Evolutionary conservation across 2,797 vertebrate genomes (phyloP), one percentile per base, ranked within the genome.

Genomic region (Bradypus variegatus): DNA sequence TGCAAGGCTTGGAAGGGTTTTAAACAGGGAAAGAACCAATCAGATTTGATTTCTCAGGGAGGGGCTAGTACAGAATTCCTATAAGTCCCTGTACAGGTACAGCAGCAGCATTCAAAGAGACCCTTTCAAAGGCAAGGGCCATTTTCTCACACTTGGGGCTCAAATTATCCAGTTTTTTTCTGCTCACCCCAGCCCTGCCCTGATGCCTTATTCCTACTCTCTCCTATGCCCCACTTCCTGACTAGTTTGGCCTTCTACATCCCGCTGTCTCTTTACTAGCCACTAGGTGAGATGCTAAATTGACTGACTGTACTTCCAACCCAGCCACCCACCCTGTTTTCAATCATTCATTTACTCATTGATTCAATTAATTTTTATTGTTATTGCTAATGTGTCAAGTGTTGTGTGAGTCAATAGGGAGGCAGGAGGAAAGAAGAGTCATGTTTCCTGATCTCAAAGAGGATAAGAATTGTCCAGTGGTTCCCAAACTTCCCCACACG

Each of bases 131-230:
- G 18, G 5, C 29, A 84, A 45, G 29, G 6, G 18, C n/a, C 65
- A 13, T 2, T 1, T 69, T 76, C 67, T 90, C 45, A 67, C n/a
- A 12, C 0, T 4, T 55, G 19, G 55, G 18, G 11, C 38, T 92
- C 29, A 50, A 5, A 88, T 36, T 21, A 45, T 13, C 55, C 50
- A 18, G 21, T 64, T 38, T 80, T 78, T n/a, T 86, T 70, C 14
- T 7, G 38, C 9, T 79, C 2, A 13, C 15, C 4, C 58, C 6
- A 1, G 4, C 5, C 4, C 5, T 1, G 4, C 25, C 27, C 25
- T 69, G 53, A 12, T 38, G 70, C 13, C 86, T 88, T 77, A 33
- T 83, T 70, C 78, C 41, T n/a, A 58, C 55, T 18, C 6, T 33
- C 50, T 27, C 55, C 21, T 29, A n/a, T 50, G 9, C 25, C 41